Base-by-base conservation (phyloP, 2,797 vertebrate species). In the Pseudomugil gertrudae region DNA sequence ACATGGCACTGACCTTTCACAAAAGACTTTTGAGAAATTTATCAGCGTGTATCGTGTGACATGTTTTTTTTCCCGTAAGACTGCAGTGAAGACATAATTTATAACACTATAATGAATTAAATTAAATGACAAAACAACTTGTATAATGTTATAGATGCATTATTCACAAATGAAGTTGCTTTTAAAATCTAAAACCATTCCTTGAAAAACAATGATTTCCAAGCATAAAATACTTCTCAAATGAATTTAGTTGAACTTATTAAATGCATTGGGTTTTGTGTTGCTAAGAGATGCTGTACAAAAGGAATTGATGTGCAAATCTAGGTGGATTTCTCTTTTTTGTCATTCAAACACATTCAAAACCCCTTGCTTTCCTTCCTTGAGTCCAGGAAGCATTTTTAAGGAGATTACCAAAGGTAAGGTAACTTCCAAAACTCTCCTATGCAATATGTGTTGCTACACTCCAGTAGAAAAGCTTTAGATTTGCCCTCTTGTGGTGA, bases 41-140 rank as follows among this genome's bases (percentile, higher is more conserved):
- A 65, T 26, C 47, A 38, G 79, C n/a, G n/a, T 77, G 73, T 69
- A 78, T 72, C 63, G 30, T 24, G 30, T 77, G 79, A 72, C 74
- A 80, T 47, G 29, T 29, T 29, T 47, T 23, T 40, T 21, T 19
- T 7, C 26, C 51, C 13, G n/a, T 40, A 58, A 17, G 38, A 54
- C 9, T 15, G 11, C 15, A 68, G 29, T 19, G 57, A 26, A 29
- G 5, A 33, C 5, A 40, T 36, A 35, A 13, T 24, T 14, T 38
- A 55, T 51, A 47, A 56, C n/a, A 38, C 23, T 9, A 43, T 27
- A 4, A 48, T 48, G 21, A 1, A 43, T 47, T 9, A 64, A 29
- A 29, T 29, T 29, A 5, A 29, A 29, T 29, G 29, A 29, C 3
- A 29, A 29, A 29, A 29, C 5, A 29, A 29, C 29, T 5, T 29